phyloP scores from a whole-genome alignment of 2,888 invertebrate species.

The Agrotis puta region DNA sequence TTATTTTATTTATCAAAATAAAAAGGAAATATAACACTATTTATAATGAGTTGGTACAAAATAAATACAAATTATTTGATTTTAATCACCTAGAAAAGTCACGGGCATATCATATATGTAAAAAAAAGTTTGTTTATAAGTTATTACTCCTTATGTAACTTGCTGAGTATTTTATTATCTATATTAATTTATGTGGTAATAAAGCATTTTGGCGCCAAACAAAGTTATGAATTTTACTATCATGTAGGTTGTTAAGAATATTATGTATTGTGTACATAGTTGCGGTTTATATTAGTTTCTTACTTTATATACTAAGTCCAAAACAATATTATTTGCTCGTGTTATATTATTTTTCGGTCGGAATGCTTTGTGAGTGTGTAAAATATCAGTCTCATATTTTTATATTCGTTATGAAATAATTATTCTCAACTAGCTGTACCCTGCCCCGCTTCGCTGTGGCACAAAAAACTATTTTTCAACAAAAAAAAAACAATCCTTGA shows the following conservation, averaged over 20 bases:
- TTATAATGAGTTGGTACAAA: too few species aligned
- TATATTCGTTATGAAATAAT: neutral
- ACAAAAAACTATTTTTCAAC: too few species aligned
- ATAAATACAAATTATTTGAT: too few species aligned
- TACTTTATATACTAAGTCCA: neutral
- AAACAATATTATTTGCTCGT: constrained; percentile 1
- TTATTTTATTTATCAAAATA: too few species aligned
- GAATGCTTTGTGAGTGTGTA: neutral
- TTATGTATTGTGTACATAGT: constrained; percentile 12
- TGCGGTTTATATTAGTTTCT: constrained; percentile 5
- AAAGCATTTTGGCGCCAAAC: constrained; percentile 25
- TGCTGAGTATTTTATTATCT: constrained; percentile 4
- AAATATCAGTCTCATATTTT: neutral
- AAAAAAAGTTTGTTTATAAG: neutral
- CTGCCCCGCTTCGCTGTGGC: too few species aligned
- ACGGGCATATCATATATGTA: too few species aligned
- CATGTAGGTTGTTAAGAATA: constrained; percentile 1
- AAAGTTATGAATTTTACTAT: constrained; percentile 11
- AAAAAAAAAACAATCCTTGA: too few species aligned
- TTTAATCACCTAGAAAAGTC: too few species aligned
- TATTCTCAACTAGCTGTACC: too few species aligned
- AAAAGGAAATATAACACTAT: too few species aligned
- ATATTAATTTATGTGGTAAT: constrained; percentile 18
- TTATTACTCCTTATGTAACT: neutral
- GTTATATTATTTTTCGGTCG: neutral